Percentiles rank a stretch among this genome's conserved stretches.
These are phyloP conservation scores for Erpornis zantholeuca DNA, from an alignment of 2,113 vertebrate genomes.

Conservation along the genomic window DNA sequence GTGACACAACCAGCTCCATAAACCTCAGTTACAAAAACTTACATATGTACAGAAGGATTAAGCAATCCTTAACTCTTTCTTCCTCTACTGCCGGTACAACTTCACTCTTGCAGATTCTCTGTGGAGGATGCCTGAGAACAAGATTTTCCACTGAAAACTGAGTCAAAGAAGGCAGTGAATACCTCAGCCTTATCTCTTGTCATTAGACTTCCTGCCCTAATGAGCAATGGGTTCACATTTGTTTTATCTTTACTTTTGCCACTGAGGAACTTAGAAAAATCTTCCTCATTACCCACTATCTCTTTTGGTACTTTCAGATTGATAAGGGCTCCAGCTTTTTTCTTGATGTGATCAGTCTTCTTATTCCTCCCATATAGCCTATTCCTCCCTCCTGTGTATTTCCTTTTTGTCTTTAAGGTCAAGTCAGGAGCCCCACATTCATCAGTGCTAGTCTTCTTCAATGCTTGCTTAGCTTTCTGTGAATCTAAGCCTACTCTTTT, in stretches of 20 bases:
- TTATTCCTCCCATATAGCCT: neutral
- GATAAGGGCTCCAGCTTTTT: neutral
- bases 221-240: neutral
- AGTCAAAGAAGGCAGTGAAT: neutral
- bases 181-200: neutral
- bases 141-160: neutral
- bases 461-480: neutral
- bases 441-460: neutral
- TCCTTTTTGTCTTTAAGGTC: neutral
- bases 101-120: neutral
- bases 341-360: neutral
- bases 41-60: accelerated
- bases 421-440: neutral
- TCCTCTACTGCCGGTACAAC: neutral
- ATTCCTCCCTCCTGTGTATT: neutral
- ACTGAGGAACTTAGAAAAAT: neutral
- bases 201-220: neutral
- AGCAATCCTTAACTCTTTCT: neutral
- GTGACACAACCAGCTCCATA: neutral
- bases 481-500: neutral
- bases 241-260: neutral
- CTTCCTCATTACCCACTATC: neutral
- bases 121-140: neutral
- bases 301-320: neutral
- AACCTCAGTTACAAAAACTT: neutral